phyloP scores from a whole-genome alignment of 2,888 invertebrate species.

The Zygothrica quintamaculata region DNA sequence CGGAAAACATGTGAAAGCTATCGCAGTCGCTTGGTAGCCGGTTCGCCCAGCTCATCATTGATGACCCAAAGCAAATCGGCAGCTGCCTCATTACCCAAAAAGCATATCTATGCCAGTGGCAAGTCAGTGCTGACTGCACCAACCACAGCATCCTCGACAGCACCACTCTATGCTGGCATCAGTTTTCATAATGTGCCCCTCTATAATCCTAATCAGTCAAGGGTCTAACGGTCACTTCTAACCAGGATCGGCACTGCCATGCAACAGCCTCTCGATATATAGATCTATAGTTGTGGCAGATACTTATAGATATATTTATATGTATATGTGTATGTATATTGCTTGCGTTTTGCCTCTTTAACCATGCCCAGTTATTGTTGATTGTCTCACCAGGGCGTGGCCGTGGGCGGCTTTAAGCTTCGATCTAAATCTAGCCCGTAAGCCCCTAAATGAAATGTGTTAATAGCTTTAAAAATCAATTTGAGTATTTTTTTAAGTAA shows the following conservation, averaged over 20 bases:
- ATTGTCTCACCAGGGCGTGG: slow-evolving; percentile 1
- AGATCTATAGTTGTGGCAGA: neutral
- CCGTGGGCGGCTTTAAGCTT: slow-evolving; percentile 43
- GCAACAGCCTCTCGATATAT: too few relatives aligned
- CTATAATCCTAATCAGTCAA: slow-evolving; percentile 80
- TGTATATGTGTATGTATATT: too few relatives aligned
- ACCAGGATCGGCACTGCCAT: neutral
- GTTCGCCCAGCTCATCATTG: slow-evolving; percentile 79
- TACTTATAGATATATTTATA: neutral
- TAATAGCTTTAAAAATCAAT: slow-evolving; percentile 71
- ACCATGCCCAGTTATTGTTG: neutral
- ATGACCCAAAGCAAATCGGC: slow-evolving; percentile 75
- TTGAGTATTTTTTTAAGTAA: slow-evolving; percentile 35
- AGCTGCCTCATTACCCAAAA: slow-evolving; percentile 76
- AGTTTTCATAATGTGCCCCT: slow-evolving; percentile 84
- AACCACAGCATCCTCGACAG: slow-evolving; percentile 36
- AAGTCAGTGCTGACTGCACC: slow-evolving; percentile 53
- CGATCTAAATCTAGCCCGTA: slow-evolving; percentile 34
- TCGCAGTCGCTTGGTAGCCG: slow-evolving; percentile 79
- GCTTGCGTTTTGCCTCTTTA: neutral
- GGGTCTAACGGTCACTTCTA: slow-evolving; percentile 70
- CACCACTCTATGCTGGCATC: slow-evolving; percentile 84
- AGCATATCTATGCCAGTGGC: slow-evolving; percentile 73
- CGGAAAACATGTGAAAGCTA: slow-evolving; percentile 84
- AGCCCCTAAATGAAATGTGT: slow-evolving; percentile 66